Conservation (phyloP, 2,113 vertebrate species). For the Sylvilagus bachmani region DNA sequence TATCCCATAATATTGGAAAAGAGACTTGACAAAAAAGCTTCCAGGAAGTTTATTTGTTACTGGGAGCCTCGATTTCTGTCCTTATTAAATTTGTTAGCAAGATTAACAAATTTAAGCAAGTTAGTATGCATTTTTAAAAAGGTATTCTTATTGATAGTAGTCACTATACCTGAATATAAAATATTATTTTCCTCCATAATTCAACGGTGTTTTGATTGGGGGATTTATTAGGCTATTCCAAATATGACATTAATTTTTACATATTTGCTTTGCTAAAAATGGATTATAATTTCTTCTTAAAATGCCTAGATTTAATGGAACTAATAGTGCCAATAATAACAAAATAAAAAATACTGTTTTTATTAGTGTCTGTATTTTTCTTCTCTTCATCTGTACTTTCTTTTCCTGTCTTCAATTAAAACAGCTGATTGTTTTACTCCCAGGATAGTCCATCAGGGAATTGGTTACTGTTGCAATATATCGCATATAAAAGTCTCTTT, state of each 20-base stretch:
- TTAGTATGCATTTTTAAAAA: background rate
- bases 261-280: background rate
- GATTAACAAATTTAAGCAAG: too few species aligned
- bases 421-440: background rate
- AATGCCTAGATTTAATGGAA: background rate
- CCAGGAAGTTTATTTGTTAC: background rate
- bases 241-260: background rate
- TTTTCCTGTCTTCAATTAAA: background rate
- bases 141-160: background rate
- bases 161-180: background rate
- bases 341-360: background rate
- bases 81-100: background rate
- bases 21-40: background rate
- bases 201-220: background rate
- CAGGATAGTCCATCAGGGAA: background rate
- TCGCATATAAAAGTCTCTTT: background rate
- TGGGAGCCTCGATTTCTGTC: background rate
- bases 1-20: background rate
- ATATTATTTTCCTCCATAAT: background rate
- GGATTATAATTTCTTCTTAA: background rate
- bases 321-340: background rate
- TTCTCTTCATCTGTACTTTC: background rate
- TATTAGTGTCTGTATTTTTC: background rate
- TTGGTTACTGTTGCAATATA: background rate
- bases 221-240: background rate